Evolutionary conservation across 1,140 invertebrate genomes (phyloP), one percentile per base, ranked within the genome.

Genomic region (Harpegnathos saltator): DNA sequence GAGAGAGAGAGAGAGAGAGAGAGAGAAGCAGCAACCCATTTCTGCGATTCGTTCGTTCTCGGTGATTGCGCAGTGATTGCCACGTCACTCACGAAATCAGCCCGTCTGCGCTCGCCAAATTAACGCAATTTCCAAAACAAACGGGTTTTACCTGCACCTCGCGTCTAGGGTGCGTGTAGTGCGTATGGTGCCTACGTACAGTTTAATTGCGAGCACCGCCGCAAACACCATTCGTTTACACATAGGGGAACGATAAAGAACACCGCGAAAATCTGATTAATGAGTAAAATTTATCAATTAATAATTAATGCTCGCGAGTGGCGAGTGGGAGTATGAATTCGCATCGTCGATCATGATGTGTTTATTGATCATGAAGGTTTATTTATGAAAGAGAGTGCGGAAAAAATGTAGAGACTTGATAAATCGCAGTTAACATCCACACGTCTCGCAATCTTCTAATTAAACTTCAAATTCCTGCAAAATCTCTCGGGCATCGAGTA

Each of bases 111-210:
- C 88, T 89, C 86, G 88, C 87, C 91, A 91, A 93, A 93, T 93
- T 93, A 93, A 93, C 92, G 89, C 92, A 92, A 92, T 92, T 93
- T 91, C 89, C 89, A 92, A 93, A 93, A 93, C 91, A 92, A 93
- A 93, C 92, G 89, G 89, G 71, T 85, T 85, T 82, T 83, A 78
- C 88, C 83, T 73, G 65, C 81, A 82, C 71, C 68, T 81, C 81
- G 66, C 80, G 74, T 81, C 73, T 68, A 82, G 56, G 77, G 84
- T 84, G 62, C 63, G 65, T 88, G 54, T 62, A 66, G 84, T 58
- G 72, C 81, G 62, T 71, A 63, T 69, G 68, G 62, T 77, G 65
- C 63, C 71, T 75, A 86, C 85, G 71, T 72, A 89, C 68, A 58
- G 84, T 91, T 92, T 92, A 92, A 92, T 92, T 92, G 89, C 89